Evolutionary conservation across 1,140 invertebrate species (phyloP).

Genomic region (Drosophila elegans): DNA sequence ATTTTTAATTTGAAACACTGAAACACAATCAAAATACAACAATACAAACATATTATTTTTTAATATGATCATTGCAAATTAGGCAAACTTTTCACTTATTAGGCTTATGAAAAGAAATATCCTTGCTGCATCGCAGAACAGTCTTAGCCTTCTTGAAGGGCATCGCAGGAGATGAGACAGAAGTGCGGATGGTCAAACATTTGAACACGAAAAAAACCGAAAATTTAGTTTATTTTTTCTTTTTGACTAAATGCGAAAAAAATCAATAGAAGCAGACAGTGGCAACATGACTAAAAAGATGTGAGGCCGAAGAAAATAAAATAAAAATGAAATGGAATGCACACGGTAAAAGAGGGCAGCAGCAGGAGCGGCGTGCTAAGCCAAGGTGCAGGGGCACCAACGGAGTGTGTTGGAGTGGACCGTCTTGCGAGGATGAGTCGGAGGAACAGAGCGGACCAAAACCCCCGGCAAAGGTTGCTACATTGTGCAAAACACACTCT

Average conservation of each 20-base stretch:
- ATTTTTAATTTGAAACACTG: too few relatives aligned
- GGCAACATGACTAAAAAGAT: slow-evolving; percentile 75
- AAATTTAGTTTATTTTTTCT: slow-evolving; percentile 45
- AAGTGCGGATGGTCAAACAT: slow-evolving; percentile 70
- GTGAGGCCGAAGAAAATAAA: slow-evolving; percentile 54
- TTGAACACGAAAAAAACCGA: slow-evolving; percentile 57
- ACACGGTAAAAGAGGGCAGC: slow-evolving; percentile 28
- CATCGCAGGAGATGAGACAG: slow-evolving; percentile 29
- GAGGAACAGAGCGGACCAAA: slow-evolving; percentile 31
- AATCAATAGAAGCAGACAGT: slow-evolving; percentile 84
- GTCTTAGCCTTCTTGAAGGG: background rate
- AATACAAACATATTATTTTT: too few relatives aligned
- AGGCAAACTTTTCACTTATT: too few relatives aligned
- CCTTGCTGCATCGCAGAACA: background rate
- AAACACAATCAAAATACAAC: too few relatives aligned
- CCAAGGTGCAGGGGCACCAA: slow-evolving; percentile 41
- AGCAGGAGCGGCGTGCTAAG: slow-evolving; percentile 12
- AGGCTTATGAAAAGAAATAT: too few relatives aligned
- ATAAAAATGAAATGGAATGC: slow-evolving; percentile 59
- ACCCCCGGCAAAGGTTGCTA: slow-evolving; percentile 63
- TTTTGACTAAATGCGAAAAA: slow-evolving; percentile 72
- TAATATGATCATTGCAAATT: too few relatives aligned
- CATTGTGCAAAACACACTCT: slow-evolving; percentile 72
- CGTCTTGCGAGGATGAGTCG: slow-evolving; percentile 45
- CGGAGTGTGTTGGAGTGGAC: background rate